Evolutionary conservation across 2,797 vertebrate species (phyloP), one percentile per base, ranked within the genome.

Genomic region (Tauraco hartlaubi): DNA sequence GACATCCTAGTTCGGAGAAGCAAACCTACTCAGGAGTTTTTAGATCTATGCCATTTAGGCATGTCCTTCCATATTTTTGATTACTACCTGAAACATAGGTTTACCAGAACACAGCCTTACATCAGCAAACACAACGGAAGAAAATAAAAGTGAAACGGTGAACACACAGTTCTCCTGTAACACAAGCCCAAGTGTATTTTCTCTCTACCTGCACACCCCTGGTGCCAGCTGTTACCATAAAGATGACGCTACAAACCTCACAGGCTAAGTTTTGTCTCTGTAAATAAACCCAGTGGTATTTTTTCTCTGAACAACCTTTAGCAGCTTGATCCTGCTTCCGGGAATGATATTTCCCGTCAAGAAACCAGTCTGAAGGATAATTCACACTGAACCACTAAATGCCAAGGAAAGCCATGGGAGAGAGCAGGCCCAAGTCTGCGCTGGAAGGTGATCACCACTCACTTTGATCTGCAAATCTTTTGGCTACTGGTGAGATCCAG

Each of bases 401-500:
- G 71, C 26, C 1, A 1, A 82, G 39, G 51, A 87, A 81, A 93
- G 84, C 6, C 12, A n/a, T 2, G 1, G 1, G 15, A 54, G 20
- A 37, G 46, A 64, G 29, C 54, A 81, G 69, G 49, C 11, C 33
- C 0, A 0, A 63, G 13, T 21, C 39, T n/a, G 64, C 26, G n/a
- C 23, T 0, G 0, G 35, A 41, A 89, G 43, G 21, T 29, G 25
- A 81, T 26, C 2, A 3, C 37, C 22, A 9, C 35, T 68, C 41
- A 64, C 46, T 46, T 26, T 25, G 52, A 76, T 71, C 68, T 84
- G 46, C 69, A 86, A 66, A 76, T 33, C 51, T 55, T 54, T 80
- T 52, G 28, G 43, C 13, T 62, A 18, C 8, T 15, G 31, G 11
- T 33, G 18, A 39, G 49, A 78, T 29, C 12, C 64, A 54, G 12